These are phyloP conservation scores for Boulengeromyrus knoepffleri DNA, from an alignment of 2,113 vertebrate species.

Conservation along the genomic window DNA sequence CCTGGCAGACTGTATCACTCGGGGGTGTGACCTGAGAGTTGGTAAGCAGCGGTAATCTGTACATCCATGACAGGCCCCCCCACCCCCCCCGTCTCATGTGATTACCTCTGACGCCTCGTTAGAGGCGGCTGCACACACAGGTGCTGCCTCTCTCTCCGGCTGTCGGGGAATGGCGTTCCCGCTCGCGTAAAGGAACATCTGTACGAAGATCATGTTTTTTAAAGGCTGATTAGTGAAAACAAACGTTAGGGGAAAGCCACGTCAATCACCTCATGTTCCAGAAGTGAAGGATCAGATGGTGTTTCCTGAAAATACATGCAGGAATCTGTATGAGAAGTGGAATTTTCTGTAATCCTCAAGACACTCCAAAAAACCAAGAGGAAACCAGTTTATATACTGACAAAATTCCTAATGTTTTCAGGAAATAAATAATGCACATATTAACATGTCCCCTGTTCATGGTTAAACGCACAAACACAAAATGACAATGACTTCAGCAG, in stretches of 20 bases:
- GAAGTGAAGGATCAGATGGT: neutral
- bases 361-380: neutral
- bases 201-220: neutral
- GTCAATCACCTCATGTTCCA: neutral
- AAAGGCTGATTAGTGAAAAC: neutral
- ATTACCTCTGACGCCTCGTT: constrained; percentile 9
- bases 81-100: neutral
- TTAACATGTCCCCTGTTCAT: neutral
- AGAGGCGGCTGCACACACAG: neutral
- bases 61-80: neutral
- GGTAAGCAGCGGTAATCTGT: neutral
- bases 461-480: neutral
- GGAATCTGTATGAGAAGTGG: neutral
- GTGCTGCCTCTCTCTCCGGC: neutral
- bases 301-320: neutral
- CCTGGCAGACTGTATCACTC: constrained; percentile 9
- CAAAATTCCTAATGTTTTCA: neutral
- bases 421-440: neutral
- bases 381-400: neutral
- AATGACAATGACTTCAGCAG: neutral
- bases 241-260: neutral
- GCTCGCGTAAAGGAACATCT: neutral
- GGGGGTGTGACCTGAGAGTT: neutral
- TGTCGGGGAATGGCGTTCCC: neutral
- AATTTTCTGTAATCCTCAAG: neutral